phyloP scores from a whole-genome alignment of 2,888 invertebrate species.

The Chamaedrilus cognettii region DNA sequence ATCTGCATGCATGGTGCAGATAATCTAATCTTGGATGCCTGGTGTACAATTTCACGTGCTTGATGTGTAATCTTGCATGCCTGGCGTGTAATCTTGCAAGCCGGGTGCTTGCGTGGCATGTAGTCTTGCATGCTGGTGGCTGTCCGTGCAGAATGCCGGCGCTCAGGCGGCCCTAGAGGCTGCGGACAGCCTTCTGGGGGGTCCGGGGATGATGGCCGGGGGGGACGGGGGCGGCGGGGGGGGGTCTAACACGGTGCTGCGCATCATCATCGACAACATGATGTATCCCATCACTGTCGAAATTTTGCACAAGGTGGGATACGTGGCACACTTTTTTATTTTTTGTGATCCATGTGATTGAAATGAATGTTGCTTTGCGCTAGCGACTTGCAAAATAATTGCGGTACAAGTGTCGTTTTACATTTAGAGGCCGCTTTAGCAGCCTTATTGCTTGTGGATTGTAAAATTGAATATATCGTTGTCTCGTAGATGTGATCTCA shows the following conservation, averaged over 20 bases:
- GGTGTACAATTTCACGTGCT: too few relatives aligned
- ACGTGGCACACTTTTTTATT: neutral
- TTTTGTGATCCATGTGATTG: neutral
- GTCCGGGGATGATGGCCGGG: constrained; percentile 4
- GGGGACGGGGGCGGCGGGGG: constrained; percentile 12
- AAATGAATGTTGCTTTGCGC: neutral
- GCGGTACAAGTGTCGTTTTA: too few relatives aligned
- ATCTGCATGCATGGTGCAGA: too few relatives aligned
- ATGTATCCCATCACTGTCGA: constrained; percentile 25
- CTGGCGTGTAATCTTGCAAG: too few relatives aligned
- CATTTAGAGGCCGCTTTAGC: too few relatives aligned
- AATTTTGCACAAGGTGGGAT: constrained; percentile 19
- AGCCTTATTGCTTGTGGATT: too few relatives aligned
- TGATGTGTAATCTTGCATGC: too few relatives aligned
- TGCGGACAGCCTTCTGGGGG: constrained; percentile 14
- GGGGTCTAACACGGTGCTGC: constrained; percentile 18
- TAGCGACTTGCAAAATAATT: neutral
- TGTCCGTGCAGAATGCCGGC: constrained; percentile 44
- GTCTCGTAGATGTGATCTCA: too few relatives aligned
- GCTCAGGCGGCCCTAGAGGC: constrained; percentile 53
- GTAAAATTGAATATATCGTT: too few relatives aligned
- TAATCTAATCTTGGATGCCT: too few relatives aligned
- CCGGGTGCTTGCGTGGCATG: too few relatives aligned
- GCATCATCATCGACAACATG: constrained; percentile 25
- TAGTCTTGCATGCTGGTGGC: too few relatives aligned